A percentile compares a stretch with the other conserved stretches of the same genome.
Evolutionary conservation across 2,888 invertebrate species (phyloP).

Genomic region (Ophraella communa): DNA sequence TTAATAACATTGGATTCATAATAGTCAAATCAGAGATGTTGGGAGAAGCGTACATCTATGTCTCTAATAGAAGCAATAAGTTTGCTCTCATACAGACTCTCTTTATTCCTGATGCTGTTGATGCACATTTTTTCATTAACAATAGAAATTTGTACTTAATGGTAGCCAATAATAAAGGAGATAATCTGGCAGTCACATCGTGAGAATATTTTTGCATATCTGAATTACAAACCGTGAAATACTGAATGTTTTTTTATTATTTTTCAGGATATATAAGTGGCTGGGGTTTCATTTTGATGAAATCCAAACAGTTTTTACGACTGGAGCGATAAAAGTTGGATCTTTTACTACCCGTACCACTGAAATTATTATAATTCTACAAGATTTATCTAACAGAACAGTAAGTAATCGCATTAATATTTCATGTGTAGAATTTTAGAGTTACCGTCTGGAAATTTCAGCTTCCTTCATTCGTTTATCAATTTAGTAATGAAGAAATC

Average conservation of each 20-base stretch:
- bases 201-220: conserved; percentile 36
- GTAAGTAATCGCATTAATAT: conserved; percentile 23
- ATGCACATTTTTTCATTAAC: conserved; percentile 48
- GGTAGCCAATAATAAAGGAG: conserved; percentile 39
- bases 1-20: conserved; percentile 26
- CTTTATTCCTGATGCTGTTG: conserved; percentile 34
- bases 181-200: conserved; percentile 40
- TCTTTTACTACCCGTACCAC: conserved; percentile 43
- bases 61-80: conserved; percentile 1
- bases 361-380: conserved; percentile 47
- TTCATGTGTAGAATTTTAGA: conserved; percentile 15
- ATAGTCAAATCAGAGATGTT: conserved; percentile 13
- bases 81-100: conserved; percentile 40
- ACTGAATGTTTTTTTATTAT: conserved; percentile 22
- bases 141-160: conserved; percentile 45
- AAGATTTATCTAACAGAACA: conserved; percentile 34
- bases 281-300: conserved; percentile 50
- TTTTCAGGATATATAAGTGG: conserved; percentile 52
- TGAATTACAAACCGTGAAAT: conserved; percentile 9
- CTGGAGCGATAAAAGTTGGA: conserved; percentile 37
- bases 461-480: conserved; percentile 42
- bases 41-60: conserved; percentile 30
- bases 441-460: conserved; percentile 30
- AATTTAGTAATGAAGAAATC: conserved; percentile 43
- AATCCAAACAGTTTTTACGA: conserved; percentile 39